Base-by-base conservation (phyloP, 1,140 invertebrate species). In the Ctenoplectra terminalis region DNA sequence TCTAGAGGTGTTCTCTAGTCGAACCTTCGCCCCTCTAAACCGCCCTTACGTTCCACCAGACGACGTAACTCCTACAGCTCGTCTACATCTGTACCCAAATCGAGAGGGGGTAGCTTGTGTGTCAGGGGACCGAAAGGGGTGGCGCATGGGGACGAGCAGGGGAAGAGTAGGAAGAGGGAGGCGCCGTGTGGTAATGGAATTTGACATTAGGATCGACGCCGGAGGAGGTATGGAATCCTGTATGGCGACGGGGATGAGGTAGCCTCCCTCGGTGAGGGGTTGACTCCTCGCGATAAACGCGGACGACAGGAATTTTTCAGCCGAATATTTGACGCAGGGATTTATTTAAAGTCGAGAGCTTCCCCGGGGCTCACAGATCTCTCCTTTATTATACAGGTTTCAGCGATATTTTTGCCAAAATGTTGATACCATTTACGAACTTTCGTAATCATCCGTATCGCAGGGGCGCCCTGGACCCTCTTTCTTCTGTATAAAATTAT, bases 191-290 rank as follows among this genome's bases (percentile, higher is more conserved):
- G 88, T 89, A 89, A 89, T 89, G 82, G 88, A 89, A 88, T 88
- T 88, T 89, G 85, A 88, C 87, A 89, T 89, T 89, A 89, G 82
- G 82, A 89, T 88, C 87, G 87, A 89, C 84, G 73, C 48, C 74
- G 50, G 50, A 50, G 70, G 60, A 77, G 83, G 56, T 60, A 40
- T 17, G 26, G 61, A 56, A 46, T 67, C 56, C 46, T 20, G 31
- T 60, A 50, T 9, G 31, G 34, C 9, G 43, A 31, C n/a, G 56
- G 34, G 29, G 11, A 73, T n/a, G 34, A 37, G 20, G 60, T 20
- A 37, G 13, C 46, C 23, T 1, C 15, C 37, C 8, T n/a, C 37
- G 23, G 13, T 11, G 26, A 52, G 26, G 29, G 43, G 69, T 15
- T 37, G 84, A 63, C 52, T 81, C 73, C 71, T 72, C 81, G 60